Evolutionary conservation across 2,888 invertebrate genomes (phyloP).

Genomic region (Dynastes tityus): DNA sequence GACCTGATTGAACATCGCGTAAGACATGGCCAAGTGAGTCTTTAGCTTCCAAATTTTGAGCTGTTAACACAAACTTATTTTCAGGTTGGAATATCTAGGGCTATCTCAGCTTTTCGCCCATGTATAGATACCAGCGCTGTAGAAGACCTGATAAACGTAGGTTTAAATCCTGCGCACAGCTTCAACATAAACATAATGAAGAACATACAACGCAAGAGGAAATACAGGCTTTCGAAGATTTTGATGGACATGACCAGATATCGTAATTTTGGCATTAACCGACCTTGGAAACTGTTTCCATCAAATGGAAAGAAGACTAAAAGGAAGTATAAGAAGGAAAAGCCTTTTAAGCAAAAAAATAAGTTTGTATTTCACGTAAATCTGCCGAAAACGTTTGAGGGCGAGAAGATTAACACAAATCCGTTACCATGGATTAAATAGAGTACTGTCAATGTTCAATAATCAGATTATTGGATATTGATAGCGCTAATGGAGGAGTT

Average conservation of each 20-base stretch:
- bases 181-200: slow-evolving; percentile 71
- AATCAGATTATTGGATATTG: no score
- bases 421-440: slow-evolving; percentile 47
- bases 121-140: slow-evolving; percentile 70
- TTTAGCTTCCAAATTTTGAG: slow-evolving; percentile 36
- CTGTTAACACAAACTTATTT: background rate
- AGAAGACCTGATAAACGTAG: slow-evolving; percentile 70
- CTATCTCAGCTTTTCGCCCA: slow-evolving; percentile 82
- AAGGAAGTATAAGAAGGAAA: slow-evolving; percentile 54
- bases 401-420: slow-evolving; percentile 37
- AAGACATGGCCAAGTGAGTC: slow-evolving; percentile 77
- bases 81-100: slow-evolving; percentile 78
- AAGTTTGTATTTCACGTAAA: slow-evolving; percentile 35
- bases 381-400: background rate
- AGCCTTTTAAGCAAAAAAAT: slow-evolving; percentile 20
- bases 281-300: slow-evolving; percentile 63
- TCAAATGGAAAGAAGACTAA: slow-evolving; percentile 50
- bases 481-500: no score
- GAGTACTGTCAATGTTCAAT: background rate
- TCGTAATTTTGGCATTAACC: slow-evolving; percentile 66
- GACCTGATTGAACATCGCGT: slow-evolving; percentile 91
- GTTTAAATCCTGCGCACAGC: slow-evolving; percentile 81
- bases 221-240: slow-evolving; percentile 65
- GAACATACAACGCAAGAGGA: slow-evolving; percentile 60
- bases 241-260: slow-evolving; percentile 64